Evolutionary conservation across 2,888 invertebrate genomes (phyloP).

Genomic region (Hydrotaea diabolus): DNA sequence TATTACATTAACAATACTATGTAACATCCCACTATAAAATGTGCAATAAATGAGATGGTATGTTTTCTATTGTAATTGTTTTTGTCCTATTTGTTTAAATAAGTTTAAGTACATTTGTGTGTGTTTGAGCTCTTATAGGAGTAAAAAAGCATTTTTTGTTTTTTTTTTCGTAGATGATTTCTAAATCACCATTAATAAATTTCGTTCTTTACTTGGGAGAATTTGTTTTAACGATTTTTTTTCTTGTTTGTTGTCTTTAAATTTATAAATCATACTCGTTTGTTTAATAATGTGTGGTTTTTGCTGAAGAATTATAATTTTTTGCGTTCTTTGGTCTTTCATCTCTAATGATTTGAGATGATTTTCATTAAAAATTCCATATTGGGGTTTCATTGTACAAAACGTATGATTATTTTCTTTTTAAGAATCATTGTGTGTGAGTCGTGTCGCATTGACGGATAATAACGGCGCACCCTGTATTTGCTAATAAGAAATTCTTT

Average conservation of each 20-base stretch:
- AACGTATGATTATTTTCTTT: not conserved
- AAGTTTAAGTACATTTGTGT: conserved; percentile 7
- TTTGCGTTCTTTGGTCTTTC: conserved; percentile 34
- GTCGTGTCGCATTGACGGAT: conserved; percentile 12
- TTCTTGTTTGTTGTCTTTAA: too few species aligned
- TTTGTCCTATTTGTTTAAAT: conserved; percentile 19
- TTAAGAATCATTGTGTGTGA: not conserved
- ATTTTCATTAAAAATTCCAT: conserved; percentile 24
- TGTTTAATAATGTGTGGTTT: not conserved
- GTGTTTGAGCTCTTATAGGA: not conserved
- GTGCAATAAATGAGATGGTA: conserved; percentile 17
- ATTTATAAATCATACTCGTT: too few species aligned
- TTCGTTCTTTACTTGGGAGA: not conserved
- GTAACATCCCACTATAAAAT: too few species aligned
- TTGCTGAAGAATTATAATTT: not conserved
- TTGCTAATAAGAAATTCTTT: conserved; percentile 34
- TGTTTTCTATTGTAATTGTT: conserved; percentile 6
- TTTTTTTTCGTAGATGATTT: not conserved
- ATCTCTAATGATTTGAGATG: conserved; percentile 8
- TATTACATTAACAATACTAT: not conserved
- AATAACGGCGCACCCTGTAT: conserved; percentile 44
- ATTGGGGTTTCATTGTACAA: conserved; percentile 1
- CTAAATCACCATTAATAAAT: not conserved
- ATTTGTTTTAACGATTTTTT: not conserved
- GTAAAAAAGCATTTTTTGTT: conserved; percentile 7